Percentiles rank a stretch among this genome's conserved stretches.
Evolutionary conservation across 2,797 vertebrate genomes (phyloP).

Genomic region (Sebastolobus alascanus): DNA sequence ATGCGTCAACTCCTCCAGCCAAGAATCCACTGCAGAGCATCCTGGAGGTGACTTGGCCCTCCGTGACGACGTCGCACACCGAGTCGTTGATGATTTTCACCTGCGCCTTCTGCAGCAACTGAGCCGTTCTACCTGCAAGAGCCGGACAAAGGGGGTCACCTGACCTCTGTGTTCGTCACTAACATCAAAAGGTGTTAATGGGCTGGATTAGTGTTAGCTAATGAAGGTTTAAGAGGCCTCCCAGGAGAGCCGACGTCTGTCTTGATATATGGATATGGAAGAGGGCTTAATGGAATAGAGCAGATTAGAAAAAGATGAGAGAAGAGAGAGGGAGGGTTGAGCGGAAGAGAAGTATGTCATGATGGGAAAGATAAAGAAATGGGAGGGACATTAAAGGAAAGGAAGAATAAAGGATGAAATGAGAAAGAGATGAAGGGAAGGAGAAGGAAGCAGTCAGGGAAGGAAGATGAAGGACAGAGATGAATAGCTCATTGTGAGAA

Average conservation of each 20-base stretch:
- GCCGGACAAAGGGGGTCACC: constrained; percentile 56
- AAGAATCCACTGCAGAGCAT: constrained; percentile 89
- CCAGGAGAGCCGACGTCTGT: constrained; percentile 56
- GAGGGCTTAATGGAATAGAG: constrained; percentile 72
- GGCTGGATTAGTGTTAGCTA: constrained; percentile 74
- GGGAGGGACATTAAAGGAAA: constrained; percentile 66
- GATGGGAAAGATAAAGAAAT: constrained; percentile 64
- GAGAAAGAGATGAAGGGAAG: constrained; percentile 59
- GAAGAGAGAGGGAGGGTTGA: constrained; percentile 58
- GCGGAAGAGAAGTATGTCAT: constrained; percentile 61
- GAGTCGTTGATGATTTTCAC: constrained; percentile 89
- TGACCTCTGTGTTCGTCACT: constrained; percentile 52
- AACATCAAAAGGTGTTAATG: constrained; percentile 73
- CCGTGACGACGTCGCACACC: constrained; percentile 80
- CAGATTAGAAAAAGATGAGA: constrained; percentile 77
- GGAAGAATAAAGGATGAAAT: constrained; percentile 52
- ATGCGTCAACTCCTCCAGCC: constrained; percentile 85
- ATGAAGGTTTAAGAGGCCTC: constrained; percentile 77
- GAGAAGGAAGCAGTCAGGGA: constrained; percentile 27
- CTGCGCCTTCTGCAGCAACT: constrained; percentile 83
- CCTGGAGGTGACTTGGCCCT: constrained; percentile 85
- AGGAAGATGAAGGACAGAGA: constrained; percentile 58
- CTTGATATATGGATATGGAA: constrained; percentile 75
- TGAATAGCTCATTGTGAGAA: constrained; percentile 55
- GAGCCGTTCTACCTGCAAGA: constrained; percentile 69